Percentiles rank a stretch among this genome's conserved stretches.
Evolutionary conservation across 2,888 invertebrate genomes (phyloP).

Genomic region (Chloroclystis v-ata): DNA sequence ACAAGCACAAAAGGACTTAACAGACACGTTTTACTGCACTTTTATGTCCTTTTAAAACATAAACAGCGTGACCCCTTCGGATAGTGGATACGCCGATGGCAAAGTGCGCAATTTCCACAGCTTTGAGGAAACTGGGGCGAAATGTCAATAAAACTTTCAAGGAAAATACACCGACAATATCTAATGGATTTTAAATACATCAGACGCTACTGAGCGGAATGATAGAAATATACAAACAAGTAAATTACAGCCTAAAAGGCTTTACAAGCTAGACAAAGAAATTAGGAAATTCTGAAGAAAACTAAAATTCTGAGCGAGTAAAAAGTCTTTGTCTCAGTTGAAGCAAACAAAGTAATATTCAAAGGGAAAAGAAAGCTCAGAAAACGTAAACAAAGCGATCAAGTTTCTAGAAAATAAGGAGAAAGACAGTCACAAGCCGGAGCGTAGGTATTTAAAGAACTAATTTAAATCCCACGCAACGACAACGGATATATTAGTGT

Average conservation of each 20-base stretch:
- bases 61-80: conserved; percentile 47
- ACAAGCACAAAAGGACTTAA: conserved; percentile 49
- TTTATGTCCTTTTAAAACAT: conserved; percentile 53
- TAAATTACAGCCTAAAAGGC: too few relatives aligned
- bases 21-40: conserved; percentile 42
- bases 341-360: conserved; percentile 2
- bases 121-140: conserved; percentile 34
- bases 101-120: conserved; percentile 27
- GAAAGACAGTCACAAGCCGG: conserved; percentile 25
- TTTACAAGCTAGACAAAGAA: too few relatives aligned
- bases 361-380: conserved; percentile 6
- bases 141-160: conserved; percentile 36
- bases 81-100: conserved; percentile 33
- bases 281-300: too few relatives aligned
- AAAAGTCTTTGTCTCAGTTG: too few relatives aligned
- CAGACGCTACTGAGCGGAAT: too few relatives aligned
- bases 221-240: too few relatives aligned
- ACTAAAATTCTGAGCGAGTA: too few relatives aligned
- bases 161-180: conserved; percentile 30
- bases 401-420: conserved; percentile 23
- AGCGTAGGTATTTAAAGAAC: conserved; percentile 35
- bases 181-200: conserved; percentile 30
- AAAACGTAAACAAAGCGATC: conserved; percentile 16
- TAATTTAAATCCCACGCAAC: conserved; percentile 52
- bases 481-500: conserved; percentile 65